Percentiles rank a stretch among this genome's conserved stretches.
Evolutionary conservation across 1,140 invertebrate genomes (phyloP).

Genomic region (Euura saliciscinereae): DNA sequence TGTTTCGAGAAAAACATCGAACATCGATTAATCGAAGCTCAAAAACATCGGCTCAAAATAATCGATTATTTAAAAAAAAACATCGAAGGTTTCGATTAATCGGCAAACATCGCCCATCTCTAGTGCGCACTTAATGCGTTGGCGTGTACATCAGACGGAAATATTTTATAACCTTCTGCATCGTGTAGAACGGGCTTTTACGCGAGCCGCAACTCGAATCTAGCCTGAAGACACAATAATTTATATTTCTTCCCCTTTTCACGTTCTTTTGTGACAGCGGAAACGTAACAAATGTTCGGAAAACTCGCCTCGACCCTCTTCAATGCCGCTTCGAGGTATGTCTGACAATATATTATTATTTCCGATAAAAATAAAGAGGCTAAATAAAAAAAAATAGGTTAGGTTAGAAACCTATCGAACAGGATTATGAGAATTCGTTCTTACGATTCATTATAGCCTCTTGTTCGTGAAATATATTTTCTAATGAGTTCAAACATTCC

Average conservation of each 20-base stretch:
- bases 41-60: too few species aligned
- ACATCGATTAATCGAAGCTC: too few species aligned
- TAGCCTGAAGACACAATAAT: neutral
- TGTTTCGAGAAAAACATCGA: too few species aligned
- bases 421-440: neutral
- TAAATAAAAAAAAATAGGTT: neutral
- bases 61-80: too few species aligned
- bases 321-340: constrained; percentile 24
- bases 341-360: constrained; percentile 16
- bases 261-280: constrained; percentile 17
- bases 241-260: neutral
- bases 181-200: too few species aligned
- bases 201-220: neutral
- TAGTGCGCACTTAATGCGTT: too few species aligned
- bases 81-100: too few species aligned
- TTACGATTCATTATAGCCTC: neutral
- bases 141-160: too few species aligned
- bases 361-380: too few species aligned
- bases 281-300: constrained; percentile 27
- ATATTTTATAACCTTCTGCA: too few species aligned
- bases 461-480: constrained; percentile 11
- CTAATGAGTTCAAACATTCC: too few species aligned
- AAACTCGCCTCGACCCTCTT: constrained; percentile 26
- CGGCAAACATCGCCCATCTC: too few species aligned
- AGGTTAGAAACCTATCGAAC: constrained; percentile 3